Conservation (phyloP, 2,797 vertebrate genomes). For the Kryptopterus vitreolus region DNA sequence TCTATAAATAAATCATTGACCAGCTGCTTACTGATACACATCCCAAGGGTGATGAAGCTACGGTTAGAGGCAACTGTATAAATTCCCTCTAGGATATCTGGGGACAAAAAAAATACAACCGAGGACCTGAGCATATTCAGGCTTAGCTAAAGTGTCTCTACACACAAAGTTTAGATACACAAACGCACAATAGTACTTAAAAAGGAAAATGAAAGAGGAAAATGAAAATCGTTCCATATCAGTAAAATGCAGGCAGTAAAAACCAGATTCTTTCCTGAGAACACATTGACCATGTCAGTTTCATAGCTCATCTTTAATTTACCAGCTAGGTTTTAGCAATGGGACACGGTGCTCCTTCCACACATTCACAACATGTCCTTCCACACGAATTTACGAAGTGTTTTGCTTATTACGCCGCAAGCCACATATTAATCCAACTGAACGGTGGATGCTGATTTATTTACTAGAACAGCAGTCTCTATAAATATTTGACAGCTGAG, state of each 20-base stretch:
- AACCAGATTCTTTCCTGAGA: background rate
- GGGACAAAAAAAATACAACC: background rate
- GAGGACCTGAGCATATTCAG: background rate
- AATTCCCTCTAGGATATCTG: background rate
- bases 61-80: background rate
- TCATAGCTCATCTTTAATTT: background rate
- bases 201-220: too few relatives aligned
- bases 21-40: background rate
- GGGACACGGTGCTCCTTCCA: background rate
- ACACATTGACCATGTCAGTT: background rate
- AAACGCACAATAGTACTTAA: background rate
- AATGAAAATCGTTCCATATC: background rate
- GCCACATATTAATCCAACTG: background rate
- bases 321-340: background rate
- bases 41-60: background rate
- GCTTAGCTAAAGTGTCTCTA: background rate
- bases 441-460: background rate
- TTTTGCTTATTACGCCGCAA: background rate
- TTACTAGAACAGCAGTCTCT: background rate
- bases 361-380: background rate
- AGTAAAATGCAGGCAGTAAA: background rate
- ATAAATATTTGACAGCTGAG: background rate
- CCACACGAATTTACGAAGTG: background rate
- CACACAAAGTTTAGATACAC: background rate
- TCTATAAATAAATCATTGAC: background rate